A percentile compares a stretch with the other conserved stretches of the same genome.
Conservation (phyloP, 2,797 vertebrate species). For the Cynodonichthys magdalenae region DNA sequence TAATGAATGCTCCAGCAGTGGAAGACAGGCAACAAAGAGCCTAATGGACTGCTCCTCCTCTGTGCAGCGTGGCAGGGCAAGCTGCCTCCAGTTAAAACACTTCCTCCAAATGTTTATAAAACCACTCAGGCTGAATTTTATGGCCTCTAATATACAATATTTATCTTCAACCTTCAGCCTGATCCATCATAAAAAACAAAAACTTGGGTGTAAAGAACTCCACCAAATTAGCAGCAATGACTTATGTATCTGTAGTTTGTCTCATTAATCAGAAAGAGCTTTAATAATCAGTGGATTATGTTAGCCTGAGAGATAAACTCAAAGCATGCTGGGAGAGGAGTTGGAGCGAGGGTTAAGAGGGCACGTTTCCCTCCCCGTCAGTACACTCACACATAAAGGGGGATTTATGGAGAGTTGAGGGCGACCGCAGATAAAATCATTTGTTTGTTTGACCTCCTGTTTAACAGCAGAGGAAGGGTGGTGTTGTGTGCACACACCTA, state of each 20-base stretch:
- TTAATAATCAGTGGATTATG: constrained; percentile 54
- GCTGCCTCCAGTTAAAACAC: constrained; percentile 73
- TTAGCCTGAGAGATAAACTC: constrained; percentile 46
- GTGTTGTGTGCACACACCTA: constrained; percentile 50
- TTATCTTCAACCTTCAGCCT: constrained; percentile 61
- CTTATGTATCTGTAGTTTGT: constrained; percentile 32
- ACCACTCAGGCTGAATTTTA: constrained; percentile 70
- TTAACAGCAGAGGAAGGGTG: constrained; percentile 63
- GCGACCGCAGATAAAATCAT: constrained; percentile 72
- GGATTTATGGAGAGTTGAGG: constrained; percentile 76
- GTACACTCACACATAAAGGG: constrained; percentile 58
- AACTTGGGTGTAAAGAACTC: constrained; percentile 41
- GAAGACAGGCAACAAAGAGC: constrained; percentile 36
- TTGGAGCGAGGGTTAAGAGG: constrained; percentile 53
- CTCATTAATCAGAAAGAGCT: constrained; percentile 48
- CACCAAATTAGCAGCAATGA: constrained; percentile 49
- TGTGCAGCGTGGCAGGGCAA: constrained; percentile 50
- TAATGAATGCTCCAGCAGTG: constrained; percentile 41
- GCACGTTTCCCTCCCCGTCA: constrained; percentile 52
- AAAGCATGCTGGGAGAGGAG: constrained; percentile 22
- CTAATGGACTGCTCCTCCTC: constrained; percentile 61
- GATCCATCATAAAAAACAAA: constrained; percentile 48
- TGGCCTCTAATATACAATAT: constrained; percentile 65
- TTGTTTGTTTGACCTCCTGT: constrained; percentile 78
- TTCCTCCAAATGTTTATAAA: constrained; percentile 76